These are phyloP conservation scores for Anthoptus insignis DNA, from an alignment of 2,888 invertebrate genomes.

Conservation along the genomic window DNA sequence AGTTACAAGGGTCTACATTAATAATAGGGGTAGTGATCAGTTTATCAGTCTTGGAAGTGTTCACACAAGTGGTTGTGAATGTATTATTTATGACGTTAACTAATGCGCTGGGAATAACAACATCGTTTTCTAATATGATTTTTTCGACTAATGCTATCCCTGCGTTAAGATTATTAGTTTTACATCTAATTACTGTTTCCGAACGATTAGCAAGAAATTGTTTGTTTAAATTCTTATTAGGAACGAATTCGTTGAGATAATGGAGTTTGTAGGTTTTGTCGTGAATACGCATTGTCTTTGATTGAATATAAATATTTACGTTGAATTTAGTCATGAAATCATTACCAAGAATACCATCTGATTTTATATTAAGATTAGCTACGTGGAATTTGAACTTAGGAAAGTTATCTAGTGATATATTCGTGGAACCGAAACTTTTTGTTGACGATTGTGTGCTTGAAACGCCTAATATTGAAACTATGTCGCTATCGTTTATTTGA, in stretches of 20 bases:
- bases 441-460: constrained; percentile 46
- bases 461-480: constrained; percentile 53
- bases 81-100: constrained; percentile 44
- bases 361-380: constrained; percentile 49
- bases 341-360: constrained; percentile 53
- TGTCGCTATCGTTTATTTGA: constrained; percentile 40
- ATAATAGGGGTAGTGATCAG: constrained; percentile 28
- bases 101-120: constrained; percentile 50
- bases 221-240: constrained; percentile 20
- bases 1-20: constrained; percentile 8
- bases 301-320: constrained; percentile 50
- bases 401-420: constrained; percentile 46
- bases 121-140: constrained; percentile 44
- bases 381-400: constrained; percentile 35
- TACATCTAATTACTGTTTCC: constrained; percentile 51
- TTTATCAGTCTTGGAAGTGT: constrained; percentile 38
- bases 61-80: constrained; percentile 47
- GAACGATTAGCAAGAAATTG: constrained; percentile 44
- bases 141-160: constrained; percentile 49
- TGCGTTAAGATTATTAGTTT: constrained; percentile 35
- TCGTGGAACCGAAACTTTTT: constrained; percentile 43
- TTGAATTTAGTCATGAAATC: constrained; percentile 56
- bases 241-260: constrained; percentile 36
- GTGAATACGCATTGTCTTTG: constrained; percentile 52
- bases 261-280: constrained; percentile 49